phyloP scores from a whole-genome alignment of 1,140 invertebrate genomes.

The Monomorium pharaonis region DNA sequence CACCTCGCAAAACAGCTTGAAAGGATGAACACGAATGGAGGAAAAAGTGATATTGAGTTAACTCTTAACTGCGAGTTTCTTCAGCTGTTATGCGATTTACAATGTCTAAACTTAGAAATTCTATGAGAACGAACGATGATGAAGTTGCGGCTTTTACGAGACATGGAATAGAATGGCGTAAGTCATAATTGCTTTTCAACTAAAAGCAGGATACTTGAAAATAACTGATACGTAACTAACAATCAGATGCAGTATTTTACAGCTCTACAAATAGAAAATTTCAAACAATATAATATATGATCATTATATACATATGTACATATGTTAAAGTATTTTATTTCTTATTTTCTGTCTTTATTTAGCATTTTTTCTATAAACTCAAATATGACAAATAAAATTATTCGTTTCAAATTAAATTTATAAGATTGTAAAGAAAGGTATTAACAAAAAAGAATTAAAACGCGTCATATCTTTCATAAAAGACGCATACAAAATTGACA shows the following conservation, averaged over 20 bases:
- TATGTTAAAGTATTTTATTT: not conserved
- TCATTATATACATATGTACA: not conserved
- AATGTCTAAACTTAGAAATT: not conserved
- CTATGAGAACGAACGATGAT: not conserved
- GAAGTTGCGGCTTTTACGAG: not conserved
- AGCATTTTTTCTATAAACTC: not conserved
- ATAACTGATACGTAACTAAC: not conserved
- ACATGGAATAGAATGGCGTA: not conserved
- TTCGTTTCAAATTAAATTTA: not conserved
- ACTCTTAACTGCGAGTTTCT: slow-evolving; percentile 14
- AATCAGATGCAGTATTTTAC: not conserved
- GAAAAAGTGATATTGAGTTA: slow-evolving; percentile 30
- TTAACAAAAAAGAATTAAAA: not conserved
- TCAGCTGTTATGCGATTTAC: not conserved
- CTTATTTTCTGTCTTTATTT: not conserved
- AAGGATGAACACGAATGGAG: not conserved
- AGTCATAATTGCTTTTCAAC: not conserved
- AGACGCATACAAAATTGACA: not conserved
- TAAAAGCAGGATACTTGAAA: not conserved
- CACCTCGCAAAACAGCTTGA: not conserved
- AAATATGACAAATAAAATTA: not conserved
- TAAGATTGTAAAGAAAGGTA: not conserved
- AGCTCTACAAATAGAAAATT: not conserved
- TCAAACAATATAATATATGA: not conserved
- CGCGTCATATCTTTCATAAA: not conserved